Conservation (phyloP, 2,888 invertebrate genomes). For the Cryptus armator region DNA sequence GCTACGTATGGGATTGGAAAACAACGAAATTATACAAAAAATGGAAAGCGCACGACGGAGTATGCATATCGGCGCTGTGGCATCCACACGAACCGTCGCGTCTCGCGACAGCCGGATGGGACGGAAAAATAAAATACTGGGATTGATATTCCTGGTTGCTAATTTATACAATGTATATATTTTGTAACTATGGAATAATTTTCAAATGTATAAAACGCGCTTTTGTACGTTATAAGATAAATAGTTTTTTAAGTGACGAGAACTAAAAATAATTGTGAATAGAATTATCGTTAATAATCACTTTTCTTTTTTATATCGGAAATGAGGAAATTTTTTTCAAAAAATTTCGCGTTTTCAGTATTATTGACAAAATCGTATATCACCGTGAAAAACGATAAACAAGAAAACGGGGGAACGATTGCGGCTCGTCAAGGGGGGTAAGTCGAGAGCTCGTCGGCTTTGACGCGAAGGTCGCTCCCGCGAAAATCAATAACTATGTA, state of each 20-base stretch:
- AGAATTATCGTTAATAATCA: slow-evolving; percentile 20
- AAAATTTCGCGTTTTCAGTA: not conserved
- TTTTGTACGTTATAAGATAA: slow-evolving; percentile 39
- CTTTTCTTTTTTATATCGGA: slow-evolving; percentile 27
- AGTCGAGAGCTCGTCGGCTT: slow-evolving; percentile 31
- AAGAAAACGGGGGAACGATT: not conserved
- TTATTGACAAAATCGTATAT: not conserved
- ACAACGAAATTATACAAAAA: slow-evolving; percentile 99
- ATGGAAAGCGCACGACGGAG: slow-evolving; percentile 99
- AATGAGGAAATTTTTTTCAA: not conserved
- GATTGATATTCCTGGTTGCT: slow-evolving; percentile 88
- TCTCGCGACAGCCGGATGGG: slow-evolving; percentile 99
- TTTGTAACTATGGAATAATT: slow-evolving; percentile 49
- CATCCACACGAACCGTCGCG: slow-evolving; percentile 99
- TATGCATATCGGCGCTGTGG: slow-evolving; percentile 98
- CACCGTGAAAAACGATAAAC: not conserved
- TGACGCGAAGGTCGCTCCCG: slow-evolving; percentile 55
- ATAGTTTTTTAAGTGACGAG: slow-evolving; percentile 49
- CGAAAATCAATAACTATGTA: slow-evolving; percentile 67
- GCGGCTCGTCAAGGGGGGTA: slow-evolving; percentile 22
- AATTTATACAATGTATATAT: slow-evolving; percentile 46
- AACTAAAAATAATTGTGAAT: slow-evolving; percentile 18
- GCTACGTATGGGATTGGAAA: slow-evolving; percentile 99
- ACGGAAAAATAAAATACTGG: slow-evolving; percentile 99
- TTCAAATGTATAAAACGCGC: slow-evolving; percentile 36